Percentiles rank a stretch among this genome's conserved stretches.
These are phyloP conservation scores for Motacilla alba DNA, from an alignment of 2,113 vertebrate species.

Conservation along the genomic window DNA sequence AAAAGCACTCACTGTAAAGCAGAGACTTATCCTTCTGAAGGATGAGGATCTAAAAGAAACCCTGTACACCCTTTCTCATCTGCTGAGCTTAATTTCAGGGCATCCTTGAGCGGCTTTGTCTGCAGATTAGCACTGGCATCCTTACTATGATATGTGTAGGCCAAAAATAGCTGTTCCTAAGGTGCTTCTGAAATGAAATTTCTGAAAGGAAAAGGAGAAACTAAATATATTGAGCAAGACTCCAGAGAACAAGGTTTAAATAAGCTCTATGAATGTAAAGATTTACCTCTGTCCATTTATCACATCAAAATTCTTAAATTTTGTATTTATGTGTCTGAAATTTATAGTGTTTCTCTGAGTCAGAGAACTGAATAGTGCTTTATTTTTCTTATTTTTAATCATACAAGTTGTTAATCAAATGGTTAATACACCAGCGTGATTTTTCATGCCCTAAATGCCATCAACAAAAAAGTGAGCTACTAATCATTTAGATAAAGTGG, in stretches of 20 bases:
- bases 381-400: not conserved
- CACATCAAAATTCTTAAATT: not conserved
- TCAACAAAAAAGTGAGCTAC: not conserved
- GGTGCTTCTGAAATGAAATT: slow-evolving; percentile 24
- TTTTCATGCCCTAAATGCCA: not conserved
- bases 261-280: not conserved
- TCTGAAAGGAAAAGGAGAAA: slow-evolving; percentile 25
- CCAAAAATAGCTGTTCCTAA: slow-evolving; percentile 30
- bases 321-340: not conserved
- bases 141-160: not conserved
- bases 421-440: not conserved
- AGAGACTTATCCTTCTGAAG: not conserved
- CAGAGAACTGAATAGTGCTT: not conserved
- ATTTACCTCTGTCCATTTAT: not conserved
- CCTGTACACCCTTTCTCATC: not conserved
- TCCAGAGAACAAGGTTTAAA: slow-evolving; percentile 26
- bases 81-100: not conserved
- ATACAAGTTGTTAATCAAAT: not conserved
- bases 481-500: slow-evolving; percentile 22
- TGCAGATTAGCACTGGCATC: not conserved
- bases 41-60: not conserved
- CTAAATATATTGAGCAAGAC: not conserved
- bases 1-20: not conserved
- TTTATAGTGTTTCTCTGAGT: not conserved
- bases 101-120: not conserved